Evolutionary conservation across 2,888 invertebrate species (phyloP), one percentile per base, ranked within the genome.

Genomic region (Neoaliturus tenellus): DNA sequence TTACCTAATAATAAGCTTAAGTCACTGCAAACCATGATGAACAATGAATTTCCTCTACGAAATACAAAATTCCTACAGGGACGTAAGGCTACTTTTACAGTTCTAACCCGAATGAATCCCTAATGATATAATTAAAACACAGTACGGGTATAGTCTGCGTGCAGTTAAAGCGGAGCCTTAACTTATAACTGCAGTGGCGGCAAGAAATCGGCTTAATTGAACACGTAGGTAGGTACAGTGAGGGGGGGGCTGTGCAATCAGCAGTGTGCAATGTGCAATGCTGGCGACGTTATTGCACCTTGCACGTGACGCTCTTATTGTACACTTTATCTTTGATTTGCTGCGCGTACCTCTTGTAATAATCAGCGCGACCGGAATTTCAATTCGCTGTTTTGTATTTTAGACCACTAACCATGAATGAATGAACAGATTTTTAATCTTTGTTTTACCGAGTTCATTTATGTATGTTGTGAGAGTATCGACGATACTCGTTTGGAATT

Each of bases 281-380:
- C 39, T 69, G 69, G 69, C 28, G 69, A 69, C 69, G 35, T 69
- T 69, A 69, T 69, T 69, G 69, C 39, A 69, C 69, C 33, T 69
- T 69, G 69, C 69, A 39, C 69, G 69, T 69, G 69, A 39, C 69
- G 35, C n/a, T 35, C 20, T 35, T 69, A 69, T 20, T 69, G 39
- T 31, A 39, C 39, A 69, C 69, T 33, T 35, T 69, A 69, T 69
- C 69, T 69, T 39, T 33, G 35, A 69, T 69, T 69, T 35, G 39
- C 20, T 69, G 39, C 23, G 23, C 39, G 39, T 39, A 20, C 35
- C 39, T 20, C 69, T 69, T 39, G 39, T 69, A 69, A 35, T 39
- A 69, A 69, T 69, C 35, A 69, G 69, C 39, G 39, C 28, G 62
- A 28, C 28, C 20, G 62, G 62, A 62, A 62, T 62, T 62, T 62